Evolutionary conservation across 2,888 invertebrate genomes (phyloP).

Genomic region (Blastobasis lacticolella): DNA sequence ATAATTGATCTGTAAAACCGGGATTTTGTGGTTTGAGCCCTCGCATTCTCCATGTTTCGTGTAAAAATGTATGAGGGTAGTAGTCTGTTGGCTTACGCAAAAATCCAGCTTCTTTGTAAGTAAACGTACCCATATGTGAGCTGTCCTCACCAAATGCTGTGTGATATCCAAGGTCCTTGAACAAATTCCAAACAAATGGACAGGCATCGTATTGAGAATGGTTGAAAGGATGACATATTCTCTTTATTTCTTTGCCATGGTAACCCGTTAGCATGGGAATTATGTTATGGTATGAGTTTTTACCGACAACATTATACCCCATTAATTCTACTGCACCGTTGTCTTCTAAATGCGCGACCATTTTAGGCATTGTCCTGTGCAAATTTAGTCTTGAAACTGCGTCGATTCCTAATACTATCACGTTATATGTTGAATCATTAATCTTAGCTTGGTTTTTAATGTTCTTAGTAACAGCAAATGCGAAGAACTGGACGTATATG

Average conservation of each 20-base stretch:
- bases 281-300: conserved; percentile 92
- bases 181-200: conserved; percentile 85
- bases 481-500: conserved; percentile 78
- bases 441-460: conserved; percentile 13
- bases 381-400: conserved; percentile 88
- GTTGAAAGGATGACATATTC: conserved; percentile 71
- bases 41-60: conserved; percentile 72
- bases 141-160: conserved; percentile 87
- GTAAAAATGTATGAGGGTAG: conserved; percentile 80
- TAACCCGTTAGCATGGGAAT: conserved; percentile 84
- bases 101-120: conserved; percentile 51
- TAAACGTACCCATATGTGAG: conserved; percentile 33
- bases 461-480: conserved; percentile 67
- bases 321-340: conserved; percentile 81
- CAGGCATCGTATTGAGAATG: conserved; percentile 79
- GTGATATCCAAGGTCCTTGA: conserved; percentile 76
- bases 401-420: conserved; percentile 87
- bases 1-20: conserved; percentile 74
- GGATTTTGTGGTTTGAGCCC: conserved; percentile 57
- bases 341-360: conserved; percentile 71
- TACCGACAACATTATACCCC: conserved; percentile 93
- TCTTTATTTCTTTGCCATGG: conserved; percentile 69
- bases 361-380: conserved; percentile 84
- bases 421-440: conserved; percentile 59
- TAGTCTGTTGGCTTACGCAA: conserved; percentile 82